A percentile compares a stretch with the other conserved stretches of the same genome.
These are phyloP conservation scores for Diuraphis noxia DNA, from an alignment of 1,140 invertebrate genomes.

Conservation along the genomic window DNA sequence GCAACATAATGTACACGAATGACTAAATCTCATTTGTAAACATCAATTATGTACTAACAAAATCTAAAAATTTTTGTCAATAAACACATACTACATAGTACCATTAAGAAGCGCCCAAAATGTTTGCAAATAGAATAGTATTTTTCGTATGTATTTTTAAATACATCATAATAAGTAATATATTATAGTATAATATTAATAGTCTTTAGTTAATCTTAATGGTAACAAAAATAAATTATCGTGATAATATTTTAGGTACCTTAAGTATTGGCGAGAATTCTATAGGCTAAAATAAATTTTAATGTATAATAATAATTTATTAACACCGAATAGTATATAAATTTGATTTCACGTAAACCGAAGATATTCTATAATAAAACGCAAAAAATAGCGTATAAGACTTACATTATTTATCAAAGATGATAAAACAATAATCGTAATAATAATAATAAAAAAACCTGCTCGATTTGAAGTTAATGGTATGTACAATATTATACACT, in stretches of 20 bases:
- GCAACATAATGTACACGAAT: background rate
- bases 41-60: background rate
- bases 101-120: background rate
- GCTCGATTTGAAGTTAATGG: background rate
- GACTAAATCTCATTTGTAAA: background rate
- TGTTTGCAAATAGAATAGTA: background rate
- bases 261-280: background rate
- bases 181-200: conserved; percentile 3
- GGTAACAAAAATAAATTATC: conserved; percentile 23
- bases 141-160: background rate
- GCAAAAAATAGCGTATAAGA: background rate
- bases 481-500: background rate
- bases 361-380: background rate
- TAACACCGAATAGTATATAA: background rate
- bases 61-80: background rate
- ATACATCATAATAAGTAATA: background rate
- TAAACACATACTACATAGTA: background rate
- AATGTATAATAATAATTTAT: background rate
- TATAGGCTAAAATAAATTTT: background rate
- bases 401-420: background rate
- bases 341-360: background rate
- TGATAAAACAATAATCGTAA: background rate
- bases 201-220: conserved; percentile 17
- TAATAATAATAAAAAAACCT: background rate
- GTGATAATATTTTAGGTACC: conserved; percentile 27